phyloP scores from a whole-genome alignment of 2,888 invertebrate genomes.

The Hyposoter didymator region DNA sequence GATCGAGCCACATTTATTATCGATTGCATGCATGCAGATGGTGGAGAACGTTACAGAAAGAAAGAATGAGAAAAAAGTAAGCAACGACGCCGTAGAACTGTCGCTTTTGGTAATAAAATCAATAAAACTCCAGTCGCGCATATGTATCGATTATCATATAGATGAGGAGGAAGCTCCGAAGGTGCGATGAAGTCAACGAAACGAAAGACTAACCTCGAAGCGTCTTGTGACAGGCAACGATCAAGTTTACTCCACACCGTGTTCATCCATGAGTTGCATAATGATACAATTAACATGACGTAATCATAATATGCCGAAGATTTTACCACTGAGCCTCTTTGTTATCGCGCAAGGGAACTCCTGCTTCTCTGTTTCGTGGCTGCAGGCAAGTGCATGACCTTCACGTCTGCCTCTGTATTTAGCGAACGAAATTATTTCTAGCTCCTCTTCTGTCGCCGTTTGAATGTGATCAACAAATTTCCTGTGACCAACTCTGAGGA shows the following conservation, averaged over 20 bases:
- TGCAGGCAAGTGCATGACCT: background rate
- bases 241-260: background rate
- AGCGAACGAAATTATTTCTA: background rate
- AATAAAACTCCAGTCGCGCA: background rate
- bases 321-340: background rate
- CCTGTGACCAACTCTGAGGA: background rate
- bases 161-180: background rate
- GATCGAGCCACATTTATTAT: slow-evolving; percentile 26
- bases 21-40: background rate
- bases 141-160: background rate
- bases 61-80: background rate
- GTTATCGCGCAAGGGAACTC: background rate
- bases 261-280: background rate
- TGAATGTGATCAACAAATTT: background rate
- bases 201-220: background rate
- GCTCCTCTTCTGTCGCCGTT: background rate
- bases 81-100: background rate
- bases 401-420: background rate
- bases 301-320: background rate
- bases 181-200: background rate
- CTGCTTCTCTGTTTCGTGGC: background rate
- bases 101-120: background rate
- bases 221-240: background rate
- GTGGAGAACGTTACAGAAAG: background rate
- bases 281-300: background rate